A percentile compares a stretch with the other conserved stretches of the same genome.
These are phyloP conservation scores for Tiaroga cobitis DNA, from an alignment of 2,797 vertebrate genomes.

Conservation along the genomic window DNA sequence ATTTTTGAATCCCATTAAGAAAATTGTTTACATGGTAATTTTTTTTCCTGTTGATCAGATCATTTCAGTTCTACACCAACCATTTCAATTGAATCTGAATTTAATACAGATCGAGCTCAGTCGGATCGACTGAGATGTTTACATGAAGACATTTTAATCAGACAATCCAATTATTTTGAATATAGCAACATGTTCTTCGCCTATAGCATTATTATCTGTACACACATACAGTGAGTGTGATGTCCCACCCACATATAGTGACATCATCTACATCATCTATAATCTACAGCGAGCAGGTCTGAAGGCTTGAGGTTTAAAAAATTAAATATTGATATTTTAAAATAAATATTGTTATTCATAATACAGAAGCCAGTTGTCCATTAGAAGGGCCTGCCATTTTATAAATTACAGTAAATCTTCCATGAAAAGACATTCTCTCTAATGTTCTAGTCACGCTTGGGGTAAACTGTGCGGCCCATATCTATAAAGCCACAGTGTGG, in stretches of 20 bases:
- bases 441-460: conserved; percentile 82
- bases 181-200: no score
- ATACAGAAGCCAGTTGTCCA: conserved; percentile 85
- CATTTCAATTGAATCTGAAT: not conserved
- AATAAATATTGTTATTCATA: conserved; percentile 65
- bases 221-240: not conserved
- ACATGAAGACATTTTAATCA: not conserved
- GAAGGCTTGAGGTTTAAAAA: not conserved
- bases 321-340: no score
- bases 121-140: not conserved
- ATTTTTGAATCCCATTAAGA: not conserved
- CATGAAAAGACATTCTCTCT: conserved; percentile 90
- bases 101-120: not conserved
- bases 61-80: not conserved
- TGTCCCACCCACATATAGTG: not conserved
- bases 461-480: conserved; percentile 71
- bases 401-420: conserved; percentile 87
- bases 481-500: conserved; percentile 85
- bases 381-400: conserved; percentile 84
- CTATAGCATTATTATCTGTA: not conserved
- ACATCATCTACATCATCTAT: not conserved
- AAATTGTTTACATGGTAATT: not conserved
- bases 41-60: not conserved
- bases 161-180: not conserved
- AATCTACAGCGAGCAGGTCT: not conserved